Evolutionary conservation across 2,797 vertebrate species (phyloP), one percentile per base, ranked within the genome.

Genomic region (Sebastes nivosus): DNA sequence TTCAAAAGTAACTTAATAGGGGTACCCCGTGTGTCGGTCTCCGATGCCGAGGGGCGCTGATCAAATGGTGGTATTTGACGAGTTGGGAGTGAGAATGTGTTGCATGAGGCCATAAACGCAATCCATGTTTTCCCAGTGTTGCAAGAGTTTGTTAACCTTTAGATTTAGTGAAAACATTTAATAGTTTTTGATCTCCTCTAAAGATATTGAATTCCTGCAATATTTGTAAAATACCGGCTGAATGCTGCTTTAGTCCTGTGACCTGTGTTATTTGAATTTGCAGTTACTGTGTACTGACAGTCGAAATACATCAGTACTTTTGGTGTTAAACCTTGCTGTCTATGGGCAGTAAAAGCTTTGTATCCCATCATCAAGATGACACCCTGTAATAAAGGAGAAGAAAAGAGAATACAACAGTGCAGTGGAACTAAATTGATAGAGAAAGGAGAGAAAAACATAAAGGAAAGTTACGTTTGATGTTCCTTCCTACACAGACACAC

Each of bases 381-480:
- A 91, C 77, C 55, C 70, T 80, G 57, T 64, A 16, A 54, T 29
- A 50, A 58, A 12, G 29, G 24, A 72, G 38, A 72, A 67, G 6
- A 68, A 24, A 54, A 50, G 3, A 65, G 32, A 29, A 20, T 20
- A 70, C 55, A 79, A 22, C 20, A 60, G 27, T 5, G 8, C 11
- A 8, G 1, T 71, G 55, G 36, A 74, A 68, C 57, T 63, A 73
- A 83, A 72, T 67, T 34, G 14, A 79, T 13, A 42, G 18, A 81
- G 25, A 77, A 73, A 69, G 16, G 9, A 69, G 29, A 70, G 22
- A 9, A 29, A 61, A 77, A 57, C 18, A 76, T 2, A 55, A 38
- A 20, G 9, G 34, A 54, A 57, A 58, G 32, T 79, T 54, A 46
- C 73, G 71, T 81, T 90, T 86, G 68, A 88, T 87, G 84, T 85